These are phyloP conservation scores for Lamellibrachia luymesi DNA, from an alignment of 1,140 invertebrate species.

Conservation along the genomic window DNA sequence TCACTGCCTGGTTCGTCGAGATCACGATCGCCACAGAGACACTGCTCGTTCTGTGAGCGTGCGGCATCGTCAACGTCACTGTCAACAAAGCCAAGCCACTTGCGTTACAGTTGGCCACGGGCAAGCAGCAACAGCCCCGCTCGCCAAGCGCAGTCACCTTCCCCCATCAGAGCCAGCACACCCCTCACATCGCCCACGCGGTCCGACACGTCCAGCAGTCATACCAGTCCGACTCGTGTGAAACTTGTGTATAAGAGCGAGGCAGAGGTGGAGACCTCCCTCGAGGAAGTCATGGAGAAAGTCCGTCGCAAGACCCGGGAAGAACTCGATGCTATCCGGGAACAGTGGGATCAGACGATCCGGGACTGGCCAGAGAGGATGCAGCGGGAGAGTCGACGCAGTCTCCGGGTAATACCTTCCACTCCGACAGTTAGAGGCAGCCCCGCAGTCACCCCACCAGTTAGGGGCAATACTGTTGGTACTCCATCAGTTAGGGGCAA, in stretches of 20 bases:
- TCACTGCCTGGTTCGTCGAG: background rate
- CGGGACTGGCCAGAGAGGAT: background rate
- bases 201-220: background rate
- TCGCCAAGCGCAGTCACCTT: background rate
- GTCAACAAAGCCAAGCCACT: conserved; percentile 8
- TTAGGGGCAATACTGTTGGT: background rate
- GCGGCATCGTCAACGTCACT: conserved; percentile 6
- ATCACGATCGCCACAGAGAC: background rate
- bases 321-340: background rate
- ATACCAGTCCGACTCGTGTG: background rate
- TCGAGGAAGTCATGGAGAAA: background rate
- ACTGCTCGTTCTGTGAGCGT: conserved; percentile 7
- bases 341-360: conserved; percentile 12
- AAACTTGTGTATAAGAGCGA: conserved; percentile 9
- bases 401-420: background rate
- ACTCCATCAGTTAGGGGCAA: background rate
- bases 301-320: background rate
- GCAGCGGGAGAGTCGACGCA: background rate
- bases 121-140: background rate
- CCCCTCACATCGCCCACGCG: background rate
- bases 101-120: conserved; percentile 15
- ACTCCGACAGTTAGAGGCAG: background rate
- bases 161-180: background rate
- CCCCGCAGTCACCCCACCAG: background rate
- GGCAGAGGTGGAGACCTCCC: conserved; percentile 7